Evolutionary conservation across 2,888 invertebrate genomes (phyloP), one percentile per base, ranked within the genome.

Genomic region (Agrotis clavis): DNA sequence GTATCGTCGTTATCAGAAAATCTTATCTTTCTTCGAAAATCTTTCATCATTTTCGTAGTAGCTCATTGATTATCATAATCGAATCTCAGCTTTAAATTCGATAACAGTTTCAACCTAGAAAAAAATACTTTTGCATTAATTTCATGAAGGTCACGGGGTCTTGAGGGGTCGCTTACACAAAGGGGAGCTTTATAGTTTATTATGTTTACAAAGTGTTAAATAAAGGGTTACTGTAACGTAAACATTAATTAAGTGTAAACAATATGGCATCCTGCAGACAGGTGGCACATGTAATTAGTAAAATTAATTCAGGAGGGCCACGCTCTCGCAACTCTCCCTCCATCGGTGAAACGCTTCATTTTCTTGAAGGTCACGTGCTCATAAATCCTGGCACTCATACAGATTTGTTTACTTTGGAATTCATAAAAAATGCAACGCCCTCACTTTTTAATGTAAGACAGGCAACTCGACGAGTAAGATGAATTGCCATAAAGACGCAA

Each of bases 371-470:
- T 87, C 90, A 79, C 87, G 86, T 83, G 85, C 90, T 87, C 88
- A 85, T 90, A 90, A 92, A 90, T 89, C 88, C 86, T 73, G 77
- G 79, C 86, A 84, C 87, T 88, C 85, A 82, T 84, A 87, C 86
- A 87, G 87, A 90, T 90, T n/a, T 90, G 91, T 91, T 91, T 88
- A 87, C 88, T 82, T 84, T 83, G 79, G 83, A 74, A 84, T 84
- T 88, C 87, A 90, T 92, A 88, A 90, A 91, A 90, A 84, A 90
- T 90, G 89, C 88, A 91, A 74, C 80, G 75, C 78, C 69, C 72
- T 79, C 81, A 72, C 76, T 86, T 86, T 83, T 83, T 84, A 85
- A 85, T 61, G 62, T 71, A 60, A 57, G 71, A 64, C 61, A 50
- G 54, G 66, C 60, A 60, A 56, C 71, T 51, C 69, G 19, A 47